Evolutionary conservation across 2,797 vertebrate species (phyloP), one percentile per base, ranked within the genome.

Genomic region (Acanthornis magna): DNA sequence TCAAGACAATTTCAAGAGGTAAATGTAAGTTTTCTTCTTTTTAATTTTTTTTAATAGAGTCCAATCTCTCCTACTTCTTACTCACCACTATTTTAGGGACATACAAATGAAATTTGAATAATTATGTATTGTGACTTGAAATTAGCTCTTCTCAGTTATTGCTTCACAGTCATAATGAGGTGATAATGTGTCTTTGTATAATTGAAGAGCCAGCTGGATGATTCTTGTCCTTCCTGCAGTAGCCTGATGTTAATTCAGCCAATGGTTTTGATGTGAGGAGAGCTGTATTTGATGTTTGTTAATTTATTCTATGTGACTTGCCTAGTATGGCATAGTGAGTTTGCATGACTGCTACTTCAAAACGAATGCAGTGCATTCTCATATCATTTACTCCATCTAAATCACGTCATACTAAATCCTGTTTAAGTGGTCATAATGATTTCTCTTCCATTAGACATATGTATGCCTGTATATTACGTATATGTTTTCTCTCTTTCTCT

Each of bases 121-220:
- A 88, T 92, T 94, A 80, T 95, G 42, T 75, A 84, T 51, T 85
- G 42, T 88, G 62, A 55, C 66, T 96, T 36, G 12, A 95, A 95
- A 91, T 94, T 91, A 91, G 38, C 54, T 93, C 81, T 95, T 94
- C 85, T 90, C 66, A 58, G 50, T 91, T 95, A 91, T 95, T 95
- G 84, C 58, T 93, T 95, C 85, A 75, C 50, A 51, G 70, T 58
- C 62, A 68, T 91, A 96, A 96, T 94, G 88, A 96, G 83, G 90
- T 92, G 76, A 95, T 96, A 95, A 94, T 91, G 73, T 57, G 58
- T 71, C 91, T 96, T 84, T 91, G 93, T 91, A 61, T 62, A 78
- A 91, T 78, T 92, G 73, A 88, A 94, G 95, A 94, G 76, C 91
- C 94, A 96, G 94, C 89, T 95, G 94, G 88, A 93, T 94, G 47